phyloP scores from a whole-genome alignment of 2,113 vertebrate genomes.

The Siniperca knerii region DNA sequence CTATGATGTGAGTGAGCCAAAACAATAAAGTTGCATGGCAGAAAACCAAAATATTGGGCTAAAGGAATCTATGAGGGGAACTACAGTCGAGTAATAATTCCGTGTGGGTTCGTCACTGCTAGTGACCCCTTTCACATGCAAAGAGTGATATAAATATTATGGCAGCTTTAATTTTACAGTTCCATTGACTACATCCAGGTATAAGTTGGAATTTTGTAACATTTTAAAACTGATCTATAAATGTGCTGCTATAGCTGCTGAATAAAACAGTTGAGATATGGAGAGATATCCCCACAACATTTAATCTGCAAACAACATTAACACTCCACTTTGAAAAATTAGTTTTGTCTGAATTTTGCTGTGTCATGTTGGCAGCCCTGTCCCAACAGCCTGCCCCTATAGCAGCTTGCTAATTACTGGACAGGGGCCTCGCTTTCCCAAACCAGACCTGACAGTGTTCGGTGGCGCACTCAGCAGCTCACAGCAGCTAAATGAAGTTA shows the following conservation, averaged over 20 bases:
- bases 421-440: slow-evolving; percentile 14
- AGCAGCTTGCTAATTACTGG: slow-evolving; percentile 57
- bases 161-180: too few relatives aligned
- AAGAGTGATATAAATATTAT: background rate
- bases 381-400: background rate
- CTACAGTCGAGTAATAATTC: background rate
- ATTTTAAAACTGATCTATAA: background rate
- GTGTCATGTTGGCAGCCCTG: slow-evolving; percentile 18
- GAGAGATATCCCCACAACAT: background rate
- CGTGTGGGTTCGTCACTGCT: background rate
- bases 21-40: background rate
- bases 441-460: slow-evolving; percentile 41
- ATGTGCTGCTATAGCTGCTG: background rate
- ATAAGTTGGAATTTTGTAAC: background rate
- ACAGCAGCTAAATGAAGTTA: slow-evolving; percentile 28
- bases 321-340: background rate
- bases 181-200: background rate
- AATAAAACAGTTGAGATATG: background rate
- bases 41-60: background rate
- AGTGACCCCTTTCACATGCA: background rate
- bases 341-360: slow-evolving; percentile 9
- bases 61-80: background rate
- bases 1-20: background rate
- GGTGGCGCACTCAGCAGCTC: slow-evolving; percentile 7
- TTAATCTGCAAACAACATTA: background rate